Evolutionary conservation across 2,797 vertebrate species (phyloP).

Genomic region (Lemur catta): DNA sequence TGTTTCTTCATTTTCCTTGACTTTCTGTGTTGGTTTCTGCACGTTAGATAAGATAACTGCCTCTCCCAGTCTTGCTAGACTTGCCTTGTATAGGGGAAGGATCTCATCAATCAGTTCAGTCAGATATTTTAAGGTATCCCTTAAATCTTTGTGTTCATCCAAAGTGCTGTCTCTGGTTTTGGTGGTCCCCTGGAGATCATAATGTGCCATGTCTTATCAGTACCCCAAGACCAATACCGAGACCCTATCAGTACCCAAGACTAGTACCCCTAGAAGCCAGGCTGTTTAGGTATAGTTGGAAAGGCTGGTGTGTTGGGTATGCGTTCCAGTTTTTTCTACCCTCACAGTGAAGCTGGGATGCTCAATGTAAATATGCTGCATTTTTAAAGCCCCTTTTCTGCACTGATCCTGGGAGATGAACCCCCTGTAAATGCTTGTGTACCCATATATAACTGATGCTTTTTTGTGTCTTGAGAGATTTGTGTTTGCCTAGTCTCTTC

Average conservation of each 20-base stretch:
- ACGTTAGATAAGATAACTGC: no score
- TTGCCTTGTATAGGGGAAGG: no score
- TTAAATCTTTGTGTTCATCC: no score
- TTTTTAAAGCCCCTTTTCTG: not conserved
- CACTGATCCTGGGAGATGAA: not conserved
- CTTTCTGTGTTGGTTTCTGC: no score
- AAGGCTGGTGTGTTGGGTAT: not conserved
- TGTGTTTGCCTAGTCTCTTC: not conserved
- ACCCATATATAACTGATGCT: not conserved
- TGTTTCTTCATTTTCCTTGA: no score
- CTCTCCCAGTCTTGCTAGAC: no score
- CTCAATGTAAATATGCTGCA: not conserved
- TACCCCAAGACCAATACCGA: not conserved
- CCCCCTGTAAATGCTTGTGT: not conserved
- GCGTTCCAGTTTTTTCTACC: not conserved
- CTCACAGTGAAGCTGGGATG: not conserved
- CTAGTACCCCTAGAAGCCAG: not conserved
- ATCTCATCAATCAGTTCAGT: no score
- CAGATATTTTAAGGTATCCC: no score
- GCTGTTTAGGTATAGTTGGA: not conserved
- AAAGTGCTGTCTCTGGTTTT: not conserved
- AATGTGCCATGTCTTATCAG: not conserved
- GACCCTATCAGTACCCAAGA: no score
- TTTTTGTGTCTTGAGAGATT: not conserved
- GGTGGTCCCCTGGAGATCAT: not conserved